phyloP scores from a whole-genome alignment of 2,797 vertebrate species.

The Paguma larvata region DNA sequence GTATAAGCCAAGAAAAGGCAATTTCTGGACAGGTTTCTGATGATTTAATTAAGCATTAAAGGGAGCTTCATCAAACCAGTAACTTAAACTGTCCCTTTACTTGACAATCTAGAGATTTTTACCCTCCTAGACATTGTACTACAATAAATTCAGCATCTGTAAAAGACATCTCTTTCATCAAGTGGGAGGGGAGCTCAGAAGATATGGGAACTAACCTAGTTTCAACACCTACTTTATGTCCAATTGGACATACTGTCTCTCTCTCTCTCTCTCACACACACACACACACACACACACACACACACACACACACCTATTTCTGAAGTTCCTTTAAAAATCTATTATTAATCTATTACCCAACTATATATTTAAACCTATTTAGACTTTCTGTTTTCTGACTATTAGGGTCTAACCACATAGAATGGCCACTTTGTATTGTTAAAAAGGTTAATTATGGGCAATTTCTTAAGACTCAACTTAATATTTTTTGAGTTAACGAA shows the following conservation, averaged over 20 bases:
- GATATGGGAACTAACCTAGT: background rate
- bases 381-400: constrained; percentile 47
- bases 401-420: background rate
- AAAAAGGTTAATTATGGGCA: background rate
- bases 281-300: background rate
- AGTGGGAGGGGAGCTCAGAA: background rate
- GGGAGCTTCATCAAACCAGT: background rate
- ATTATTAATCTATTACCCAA: background rate
- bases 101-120: background rate
- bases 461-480: background rate
- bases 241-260: background rate
- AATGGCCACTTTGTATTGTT: background rate
- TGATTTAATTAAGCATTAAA: background rate
- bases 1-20: background rate
- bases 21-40: background rate
- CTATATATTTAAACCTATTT: background rate
- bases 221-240: background rate
- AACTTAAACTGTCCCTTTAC: constrained; percentile 18
- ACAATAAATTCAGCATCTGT: background rate
- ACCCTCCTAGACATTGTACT: background rate
- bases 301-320: background rate
- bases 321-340: background rate
- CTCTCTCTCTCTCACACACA: background rate
- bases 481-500: background rate
- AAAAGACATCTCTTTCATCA: background rate